Conservation (phyloP, 1,140 invertebrate species). For the Hesperophylax magnus region DNA sequence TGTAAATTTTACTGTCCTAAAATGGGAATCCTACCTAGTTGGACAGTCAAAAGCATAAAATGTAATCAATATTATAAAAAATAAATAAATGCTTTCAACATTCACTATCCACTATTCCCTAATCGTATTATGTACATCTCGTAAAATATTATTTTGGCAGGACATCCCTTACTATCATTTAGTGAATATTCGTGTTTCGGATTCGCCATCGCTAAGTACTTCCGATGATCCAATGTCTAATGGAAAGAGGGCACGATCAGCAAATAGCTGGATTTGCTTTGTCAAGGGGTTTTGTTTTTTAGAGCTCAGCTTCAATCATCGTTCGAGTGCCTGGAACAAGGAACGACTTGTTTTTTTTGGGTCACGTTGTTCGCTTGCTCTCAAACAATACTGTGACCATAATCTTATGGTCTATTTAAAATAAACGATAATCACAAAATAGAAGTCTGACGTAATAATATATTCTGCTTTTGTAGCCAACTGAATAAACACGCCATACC, state of each 20-base stretch:
- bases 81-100: too few species aligned
- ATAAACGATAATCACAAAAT: too few species aligned
- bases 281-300: conserved; percentile 21
- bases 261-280: conserved; percentile 9
- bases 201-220: not conserved
- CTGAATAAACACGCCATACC: too few species aligned
- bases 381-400: conserved; percentile 11
- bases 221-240: not conserved
- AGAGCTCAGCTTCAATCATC: conserved; percentile 12
- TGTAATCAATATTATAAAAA: too few species aligned
- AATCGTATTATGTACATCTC: too few species aligned
- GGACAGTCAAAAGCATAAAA: too few species aligned
- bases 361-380: conserved; percentile 6
- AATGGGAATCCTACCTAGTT: too few species aligned
- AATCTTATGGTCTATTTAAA: not conserved
- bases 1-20: too few species aligned
- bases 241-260: not conserved
- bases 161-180: not conserved
- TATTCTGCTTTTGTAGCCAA: too few species aligned
- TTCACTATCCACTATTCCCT: too few species aligned
- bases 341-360: conserved; percentile 42
- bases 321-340: conserved; percentile 22
- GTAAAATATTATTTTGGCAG: not conserved
- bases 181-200: not conserved
- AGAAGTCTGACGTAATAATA: too few species aligned